These are phyloP conservation scores for Ophthalmolycus amberensis DNA, from an alignment of 2,113 vertebrate species.

Conservation along the genomic window DNA sequence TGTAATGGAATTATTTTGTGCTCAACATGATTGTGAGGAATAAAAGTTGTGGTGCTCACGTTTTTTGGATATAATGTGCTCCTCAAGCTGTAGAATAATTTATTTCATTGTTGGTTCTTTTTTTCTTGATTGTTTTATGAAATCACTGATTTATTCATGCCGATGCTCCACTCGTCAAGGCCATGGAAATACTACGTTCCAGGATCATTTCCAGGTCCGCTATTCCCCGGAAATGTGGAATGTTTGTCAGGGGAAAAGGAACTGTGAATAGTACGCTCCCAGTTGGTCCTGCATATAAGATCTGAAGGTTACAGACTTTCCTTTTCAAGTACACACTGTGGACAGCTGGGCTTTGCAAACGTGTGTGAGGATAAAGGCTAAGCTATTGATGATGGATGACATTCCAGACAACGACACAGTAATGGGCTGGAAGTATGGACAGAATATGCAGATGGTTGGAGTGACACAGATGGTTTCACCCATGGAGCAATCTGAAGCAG, in stretches of 20 bases:
- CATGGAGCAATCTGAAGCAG: slow-evolving; percentile 75
- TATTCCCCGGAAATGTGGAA: slow-evolving; percentile 49
- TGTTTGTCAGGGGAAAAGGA: slow-evolving; percentile 46
- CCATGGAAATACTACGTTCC: slow-evolving; percentile 57
- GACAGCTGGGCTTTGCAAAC: slow-evolving; percentile 71
- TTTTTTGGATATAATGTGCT: slow-evolving; percentile 72
- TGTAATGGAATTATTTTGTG: slow-evolving; percentile 60
- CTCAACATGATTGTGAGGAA: slow-evolving; percentile 54
- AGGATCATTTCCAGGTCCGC: slow-evolving; percentile 60
- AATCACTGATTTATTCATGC: slow-evolving; percentile 48
- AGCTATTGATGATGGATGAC: slow-evolving; percentile 75
- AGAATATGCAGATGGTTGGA: slow-evolving; percentile 68
- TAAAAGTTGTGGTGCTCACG: slow-evolving; percentile 57
- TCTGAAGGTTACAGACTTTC: slow-evolving; percentile 62
- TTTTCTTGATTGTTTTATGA: slow-evolving; percentile 31
- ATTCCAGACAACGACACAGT: slow-evolving; percentile 68
- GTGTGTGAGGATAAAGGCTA: slow-evolving; percentile 62
- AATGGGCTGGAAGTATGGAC: slow-evolving; percentile 74
- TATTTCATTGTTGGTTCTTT: slow-evolving; percentile 46
- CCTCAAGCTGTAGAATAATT: slow-evolving; percentile 72
- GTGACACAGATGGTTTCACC: slow-evolving; percentile 79
- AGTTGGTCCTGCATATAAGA: slow-evolving; percentile 57
- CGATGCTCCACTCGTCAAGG: slow-evolving; percentile 46
- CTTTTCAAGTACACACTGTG: slow-evolving; percentile 67
- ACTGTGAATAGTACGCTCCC: slow-evolving; percentile 46